Evolutionary conservation across 53 echinoderm and acorn worm genomes (phyloP), one percentile per base, ranked within the genome.

Genomic region (Arbacia lixula): DNA sequence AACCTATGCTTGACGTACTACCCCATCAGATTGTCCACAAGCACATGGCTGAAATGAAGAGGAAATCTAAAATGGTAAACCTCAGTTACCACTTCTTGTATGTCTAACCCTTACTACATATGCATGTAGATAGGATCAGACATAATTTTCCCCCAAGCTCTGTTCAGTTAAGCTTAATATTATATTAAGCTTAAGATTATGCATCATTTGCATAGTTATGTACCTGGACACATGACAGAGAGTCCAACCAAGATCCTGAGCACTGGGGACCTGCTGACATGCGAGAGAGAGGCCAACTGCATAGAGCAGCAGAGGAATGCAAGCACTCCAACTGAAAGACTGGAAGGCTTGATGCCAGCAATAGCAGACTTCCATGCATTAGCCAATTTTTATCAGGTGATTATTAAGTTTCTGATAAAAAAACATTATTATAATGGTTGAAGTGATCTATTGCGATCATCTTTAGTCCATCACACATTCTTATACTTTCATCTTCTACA

Each of bases 341-440:
- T 85, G 14, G 86, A 93, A 68, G 93, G 93, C 3, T 52, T 90
- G 0, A 56, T 88, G 19, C 93, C 90, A 3, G 90, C 71, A 8
- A 89, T 93, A 68, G 88, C 88, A 3, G 93, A 93, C 42, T 93
- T 93, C 35, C 93, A 93, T 61, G 65, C 88, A 5, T 57, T 87
- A 31, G 93, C 90, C 12, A 93, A 90, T 55, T 93, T 73, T 54
- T 83, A 88, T 35, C 90, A 93, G 84, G 93, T 90, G 67, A 62
- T 40, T 1, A 3, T 41, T 17, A 57, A 11, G 5, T 10, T 14
- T 46, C 46, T 14, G n/a, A n/a, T n/a, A n/a, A n/a, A n/a, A n/a
- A n/a, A n/a, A n/a, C n/a, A n/a, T n/a, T n/a, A n/a, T n/a, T n/a
- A n/a, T n/a, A n/a, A n/a, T n/a, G n/a, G n/a, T n/a, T n/a, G n/a